Percentiles rank a stretch among this genome's conserved stretches.
Conservation (phyloP, 2,113 vertebrate species). For the Xyliphius kryptos region DNA sequence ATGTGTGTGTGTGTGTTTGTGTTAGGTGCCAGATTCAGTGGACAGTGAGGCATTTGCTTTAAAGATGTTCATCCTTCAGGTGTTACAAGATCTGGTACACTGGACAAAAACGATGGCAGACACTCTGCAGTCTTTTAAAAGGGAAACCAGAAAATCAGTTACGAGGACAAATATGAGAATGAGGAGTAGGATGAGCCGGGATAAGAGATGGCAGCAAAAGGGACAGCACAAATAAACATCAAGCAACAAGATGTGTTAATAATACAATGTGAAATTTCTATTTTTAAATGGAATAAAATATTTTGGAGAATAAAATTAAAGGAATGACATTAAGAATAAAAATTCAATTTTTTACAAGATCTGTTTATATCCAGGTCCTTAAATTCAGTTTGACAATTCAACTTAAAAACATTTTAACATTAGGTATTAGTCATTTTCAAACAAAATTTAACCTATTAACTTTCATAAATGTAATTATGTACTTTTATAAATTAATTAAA, state of each 20-base stretch:
- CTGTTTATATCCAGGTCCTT: too few relatives aligned
- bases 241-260: not conserved
- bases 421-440: too few relatives aligned
- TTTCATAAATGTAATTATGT: too few relatives aligned
- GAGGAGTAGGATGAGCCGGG: not conserved
- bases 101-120: conserved; percentile 52
- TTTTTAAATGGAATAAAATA: too few relatives aligned
- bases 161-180: conserved; percentile 13
- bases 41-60: conserved; percentile 46
- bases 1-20: conserved; percentile 28
- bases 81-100: conserved; percentile 60
- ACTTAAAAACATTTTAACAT: too few relatives aligned
- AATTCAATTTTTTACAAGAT: too few relatives aligned
- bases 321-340: too few relatives aligned
- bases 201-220: not conserved
- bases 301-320: too few relatives aligned
- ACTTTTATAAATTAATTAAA: too few relatives aligned
- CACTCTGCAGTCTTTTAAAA: conserved; percentile 43
- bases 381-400: too few relatives aligned
- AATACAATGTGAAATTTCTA: too few relatives aligned
- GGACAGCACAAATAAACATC: not conserved
- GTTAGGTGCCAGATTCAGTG: conserved; percentile 41
- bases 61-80: conserved; percentile 59
- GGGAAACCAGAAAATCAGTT: conserved; percentile 14
- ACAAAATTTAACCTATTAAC: too few relatives aligned